Base-by-base conservation (phyloP, 2,797 vertebrate genomes). In the Eupleurogrammus muticus region DNA sequence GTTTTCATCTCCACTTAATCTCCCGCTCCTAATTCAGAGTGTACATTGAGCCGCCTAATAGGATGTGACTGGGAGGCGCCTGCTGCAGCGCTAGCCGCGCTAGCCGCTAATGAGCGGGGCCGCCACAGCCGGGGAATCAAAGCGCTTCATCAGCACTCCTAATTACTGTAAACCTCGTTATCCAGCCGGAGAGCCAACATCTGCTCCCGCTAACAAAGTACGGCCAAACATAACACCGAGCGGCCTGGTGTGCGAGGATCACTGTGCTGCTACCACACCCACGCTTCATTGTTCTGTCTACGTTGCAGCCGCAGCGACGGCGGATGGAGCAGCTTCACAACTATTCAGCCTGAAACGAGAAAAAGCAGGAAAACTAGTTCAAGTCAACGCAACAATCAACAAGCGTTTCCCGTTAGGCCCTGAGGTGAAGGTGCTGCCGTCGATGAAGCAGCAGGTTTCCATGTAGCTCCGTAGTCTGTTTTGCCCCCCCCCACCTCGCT, bases 1-100 rank as follows among this genome's bases (percentile, higher is more conserved):
- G 81, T 90, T 91, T 91, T 89, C 89, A 85, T 89, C 88, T 89
- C 85, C 80, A 87, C 84, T 86, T 92, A 92, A 93, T 93, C 92
- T 92, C 87, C 80, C 0, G 82, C 77, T 87, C 83, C 88, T 91
- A 89, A 93, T 93, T 93, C 90, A 91, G 84, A 85, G 88, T 83
- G 92, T 81, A 93, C 90, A 82, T 81, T 90, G 90, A 91, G 88
- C 85, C 86, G 85, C 84, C 90, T 91, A 92, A 92, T 91, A 84
- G 87, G 90, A 90, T 91, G 85, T 91, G 89, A 92, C 89, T 87
- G 86, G 70, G n/a, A n/a, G 79, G 85, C 70, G 80, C 84, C 80
- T 86, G 74, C 82, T 86, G 87, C 85, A 85, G 73, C 77, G 63
- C 78, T 85, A 81, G 83, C 87, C 65, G 77, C n/a, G 80, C 84